These are phyloP conservation scores for Trissoscelio sp. DNA, from an alignment of 2,888 invertebrate genomes.

Conservation along the genomic window DNA sequence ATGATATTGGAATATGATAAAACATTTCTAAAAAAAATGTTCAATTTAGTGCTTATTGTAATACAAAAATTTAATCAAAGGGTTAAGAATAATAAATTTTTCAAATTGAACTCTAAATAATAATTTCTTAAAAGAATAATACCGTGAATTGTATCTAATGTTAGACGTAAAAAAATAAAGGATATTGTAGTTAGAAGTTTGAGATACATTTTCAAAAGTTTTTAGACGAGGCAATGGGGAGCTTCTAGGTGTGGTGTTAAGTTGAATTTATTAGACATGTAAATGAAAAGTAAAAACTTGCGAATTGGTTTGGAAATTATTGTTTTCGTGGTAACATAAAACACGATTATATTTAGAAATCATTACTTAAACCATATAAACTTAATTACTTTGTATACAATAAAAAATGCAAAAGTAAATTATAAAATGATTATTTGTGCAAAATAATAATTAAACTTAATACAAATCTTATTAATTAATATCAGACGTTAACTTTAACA, in stretches of 20 bases:
- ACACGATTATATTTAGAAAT: no score
- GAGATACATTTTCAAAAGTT: constrained; percentile 18
- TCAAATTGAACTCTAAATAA: background rate
- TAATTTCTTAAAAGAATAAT: background rate
- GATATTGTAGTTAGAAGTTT: constrained; percentile 21
- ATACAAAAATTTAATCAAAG: background rate
- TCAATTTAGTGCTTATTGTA: no score
- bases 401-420: no score
- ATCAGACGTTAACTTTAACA: background rate
- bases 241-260: constrained; percentile 8
- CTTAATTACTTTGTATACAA: no score
- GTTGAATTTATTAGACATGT: constrained; percentile 21
- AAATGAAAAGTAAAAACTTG: constrained; percentile 18
- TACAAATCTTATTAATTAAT: no score
- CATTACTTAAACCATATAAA: no score
- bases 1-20: no score
- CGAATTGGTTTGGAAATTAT: constrained; percentile 2
- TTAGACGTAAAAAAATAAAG: constrained; percentile 10
- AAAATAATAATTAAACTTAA: no score
- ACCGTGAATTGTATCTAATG: background rate
- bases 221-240: constrained; percentile 23
- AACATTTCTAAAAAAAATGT: no score
- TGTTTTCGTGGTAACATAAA: background rate
- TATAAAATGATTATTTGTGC: no score
- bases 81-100: background rate